These are phyloP conservation scores for Chironomus tepperi DNA, from an alignment of 1,140 invertebrate species.

Conservation along the genomic window DNA sequence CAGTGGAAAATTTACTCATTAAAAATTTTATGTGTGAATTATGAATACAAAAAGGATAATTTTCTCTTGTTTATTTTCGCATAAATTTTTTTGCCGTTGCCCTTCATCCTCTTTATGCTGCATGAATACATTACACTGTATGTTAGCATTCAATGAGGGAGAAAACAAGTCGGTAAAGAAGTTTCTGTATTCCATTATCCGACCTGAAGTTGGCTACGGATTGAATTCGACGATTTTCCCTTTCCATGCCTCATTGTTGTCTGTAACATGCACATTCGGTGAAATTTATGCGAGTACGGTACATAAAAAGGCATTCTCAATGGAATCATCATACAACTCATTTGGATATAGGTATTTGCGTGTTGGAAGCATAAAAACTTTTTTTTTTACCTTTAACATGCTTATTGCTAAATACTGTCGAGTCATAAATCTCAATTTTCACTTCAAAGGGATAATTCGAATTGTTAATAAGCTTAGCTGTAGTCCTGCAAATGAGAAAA, in stretches of 20 bases:
- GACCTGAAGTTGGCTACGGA: background rate
- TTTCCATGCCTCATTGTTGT: background rate
- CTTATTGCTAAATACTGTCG: background rate
- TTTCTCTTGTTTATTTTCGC: background rate
- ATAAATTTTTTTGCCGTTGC: background rate
- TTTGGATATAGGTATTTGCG: background rate
- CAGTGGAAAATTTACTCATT: constrained; percentile 7
- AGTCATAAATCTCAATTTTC: background rate
- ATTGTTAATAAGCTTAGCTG: background rate
- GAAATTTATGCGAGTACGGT: background rate
- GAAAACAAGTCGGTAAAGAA: background rate
- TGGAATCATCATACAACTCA: background rate
- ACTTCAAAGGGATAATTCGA: background rate
- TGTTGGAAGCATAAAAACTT: background rate
- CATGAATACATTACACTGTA: background rate
- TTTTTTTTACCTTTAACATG: background rate
- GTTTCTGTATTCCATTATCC: background rate
- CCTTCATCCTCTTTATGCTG: no score
- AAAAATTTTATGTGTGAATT: background rate
- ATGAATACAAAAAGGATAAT: no score
- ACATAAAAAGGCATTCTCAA: background rate
- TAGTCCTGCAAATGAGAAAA: no score
- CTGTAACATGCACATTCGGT: background rate
- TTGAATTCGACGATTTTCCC: background rate
- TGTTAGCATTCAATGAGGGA: background rate